Evolutionary conservation across 2,797 vertebrate genomes (phyloP).

Genomic region (Aplochiton taeniatus): DNA sequence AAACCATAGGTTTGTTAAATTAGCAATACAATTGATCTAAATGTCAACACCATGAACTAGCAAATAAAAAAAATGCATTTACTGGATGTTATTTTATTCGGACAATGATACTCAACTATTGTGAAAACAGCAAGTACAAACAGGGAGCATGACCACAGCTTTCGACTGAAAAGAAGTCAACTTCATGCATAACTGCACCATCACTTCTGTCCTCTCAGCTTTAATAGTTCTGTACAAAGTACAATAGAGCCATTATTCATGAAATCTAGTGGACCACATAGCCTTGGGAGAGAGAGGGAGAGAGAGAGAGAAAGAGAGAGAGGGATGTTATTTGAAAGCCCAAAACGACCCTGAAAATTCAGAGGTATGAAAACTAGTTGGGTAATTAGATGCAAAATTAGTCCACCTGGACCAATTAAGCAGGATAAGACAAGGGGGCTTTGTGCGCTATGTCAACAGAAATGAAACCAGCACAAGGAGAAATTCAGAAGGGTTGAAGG

Average conservation of each 20-base stretch:
- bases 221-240: constrained; percentile 31
- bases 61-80: too few species aligned
- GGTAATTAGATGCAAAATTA: constrained; percentile 82
- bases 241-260: constrained; percentile 55
- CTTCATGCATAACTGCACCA: constrained; percentile 35
- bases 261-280: constrained; percentile 49
- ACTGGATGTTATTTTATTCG: too few species aligned
- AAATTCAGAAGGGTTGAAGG: constrained; percentile 60
- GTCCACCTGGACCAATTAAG: constrained; percentile 85
- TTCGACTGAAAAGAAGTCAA: too few species aligned
- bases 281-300: constrained; percentile 69
- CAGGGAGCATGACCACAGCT: too few species aligned
- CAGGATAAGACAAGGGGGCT: constrained; percentile 74
- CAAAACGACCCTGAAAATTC: constrained; percentile 76
- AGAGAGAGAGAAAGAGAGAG: constrained; percentile 37
- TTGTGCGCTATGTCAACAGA: constrained; percentile 81
- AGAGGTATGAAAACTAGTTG: constrained; percentile 62
- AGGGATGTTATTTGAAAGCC: constrained; percentile 71
- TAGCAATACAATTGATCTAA: too few species aligned
- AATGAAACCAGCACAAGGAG: constrained; percentile 75
- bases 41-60: too few species aligned
- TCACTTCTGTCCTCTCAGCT: constrained; percentile 3
- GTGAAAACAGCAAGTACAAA: too few species aligned
- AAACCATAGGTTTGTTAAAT: too few species aligned
- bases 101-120: too few species aligned